Evolutionary conservation across 2,797 vertebrate genomes (phyloP).

Genomic region (Valencia hispanica): DNA sequence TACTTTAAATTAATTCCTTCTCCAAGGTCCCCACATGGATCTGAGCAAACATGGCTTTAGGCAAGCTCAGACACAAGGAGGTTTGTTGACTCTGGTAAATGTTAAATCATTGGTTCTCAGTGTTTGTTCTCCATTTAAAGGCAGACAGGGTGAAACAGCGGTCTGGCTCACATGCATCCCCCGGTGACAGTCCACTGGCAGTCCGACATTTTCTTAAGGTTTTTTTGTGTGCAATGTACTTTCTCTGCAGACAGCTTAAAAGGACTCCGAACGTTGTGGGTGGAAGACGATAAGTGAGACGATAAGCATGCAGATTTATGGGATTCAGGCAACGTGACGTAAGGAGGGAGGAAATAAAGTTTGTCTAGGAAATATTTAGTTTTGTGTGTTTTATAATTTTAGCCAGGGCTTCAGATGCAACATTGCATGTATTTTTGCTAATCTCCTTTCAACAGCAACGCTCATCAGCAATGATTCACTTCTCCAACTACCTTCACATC

Average conservation of each 20-base stretch:
- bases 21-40: slow-evolving; percentile 4
- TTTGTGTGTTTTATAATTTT: neutral
- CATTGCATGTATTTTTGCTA: neutral
- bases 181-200: neutral
- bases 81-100: slow-evolving; percentile 24
- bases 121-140: slow-evolving; percentile 39
- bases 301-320: neutral
- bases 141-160: neutral
- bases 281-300: neutral
- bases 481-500: neutral
- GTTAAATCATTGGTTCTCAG: slow-evolving; percentile 25
- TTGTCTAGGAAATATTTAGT: neutral
- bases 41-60: slow-evolving; percentile 23
- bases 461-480: neutral
- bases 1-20: slow-evolving; percentile 17
- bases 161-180: slow-evolving; percentile 1
- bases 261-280: neutral
- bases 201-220: slow-evolving; percentile 1
- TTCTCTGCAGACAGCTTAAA: neutral
- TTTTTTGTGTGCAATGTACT: neutral
- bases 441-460: neutral
- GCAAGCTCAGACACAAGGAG: slow-evolving; percentile 3
- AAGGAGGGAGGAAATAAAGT: neutral
- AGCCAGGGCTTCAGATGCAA: neutral
- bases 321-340: neutral